Percentiles rank a stretch among this genome's conserved stretches.
Evolutionary conservation across 2,113 vertebrate genomes (phyloP).

Genomic region (Brachionichthys hirsutus): DNA sequence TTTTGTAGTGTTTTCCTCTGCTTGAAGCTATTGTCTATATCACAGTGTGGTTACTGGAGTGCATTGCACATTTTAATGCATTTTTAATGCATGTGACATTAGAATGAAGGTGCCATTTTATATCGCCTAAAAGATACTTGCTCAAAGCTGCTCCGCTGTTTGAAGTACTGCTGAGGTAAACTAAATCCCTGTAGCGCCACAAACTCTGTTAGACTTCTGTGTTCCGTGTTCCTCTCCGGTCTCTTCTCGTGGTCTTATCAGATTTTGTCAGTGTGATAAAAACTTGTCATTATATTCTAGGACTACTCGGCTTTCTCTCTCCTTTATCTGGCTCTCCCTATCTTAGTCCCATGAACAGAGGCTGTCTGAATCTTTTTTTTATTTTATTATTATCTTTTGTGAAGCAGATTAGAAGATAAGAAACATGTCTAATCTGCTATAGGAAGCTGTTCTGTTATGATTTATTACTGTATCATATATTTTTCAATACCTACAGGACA

Average conservation of each 20-base stretch:
- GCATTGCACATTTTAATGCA: constrained; percentile 10
- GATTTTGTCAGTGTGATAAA: constrained; percentile 35
- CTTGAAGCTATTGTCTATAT: constrained; percentile 2
- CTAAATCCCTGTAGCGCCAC: constrained; percentile 26
- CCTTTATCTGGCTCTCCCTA: constrained; percentile 23
- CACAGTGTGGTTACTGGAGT: constrained; percentile 3
- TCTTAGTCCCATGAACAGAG: constrained; percentile 24
- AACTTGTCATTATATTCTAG: constrained; percentile 42
- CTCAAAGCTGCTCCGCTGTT: constrained; percentile 26
- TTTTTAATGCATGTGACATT: constrained; percentile 27
- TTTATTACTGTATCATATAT: neutral
- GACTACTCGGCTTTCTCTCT: constrained; percentile 18
- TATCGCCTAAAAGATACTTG: neutral
- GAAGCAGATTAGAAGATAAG: constrained; percentile 21
- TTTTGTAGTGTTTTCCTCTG: neutral
- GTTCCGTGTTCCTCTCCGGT: constrained; percentile 6
- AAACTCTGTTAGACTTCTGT: constrained; percentile 16
- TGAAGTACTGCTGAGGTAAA: constrained; percentile 41
- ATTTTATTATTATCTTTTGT: constrained; percentile 10
- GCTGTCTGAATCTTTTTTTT: constrained; percentile 16
- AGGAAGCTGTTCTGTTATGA: neutral
- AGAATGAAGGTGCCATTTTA: constrained; percentile 20
- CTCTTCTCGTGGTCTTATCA: constrained; percentile 35
- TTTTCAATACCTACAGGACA: neutral
- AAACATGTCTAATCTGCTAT: neutral